Base-by-base conservation (phyloP, 2,888 invertebrate species). In the Escarpia spicata region DNA sequence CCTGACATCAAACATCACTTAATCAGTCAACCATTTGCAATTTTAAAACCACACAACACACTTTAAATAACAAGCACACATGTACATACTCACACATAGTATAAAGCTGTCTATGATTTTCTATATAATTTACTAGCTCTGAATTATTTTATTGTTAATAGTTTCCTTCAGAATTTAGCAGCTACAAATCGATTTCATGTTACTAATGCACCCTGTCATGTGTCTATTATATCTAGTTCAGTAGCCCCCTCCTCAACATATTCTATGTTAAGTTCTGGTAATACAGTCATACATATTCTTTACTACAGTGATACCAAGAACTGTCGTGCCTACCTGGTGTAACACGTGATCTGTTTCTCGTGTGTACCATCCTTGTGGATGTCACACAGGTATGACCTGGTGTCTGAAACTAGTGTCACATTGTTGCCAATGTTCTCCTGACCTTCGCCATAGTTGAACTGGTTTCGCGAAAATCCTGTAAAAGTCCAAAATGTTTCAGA, bases 331-430 rank as follows among this genome's bases (percentile, higher is more conserved):
- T 45, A 91, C 91, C 52, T 45, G 52, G 95, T 95, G 92, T 95
- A 95, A 92, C 95, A 95, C 93, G 94, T 94, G 93, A 95, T 94
- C 93, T 95, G 95, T 26, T 91, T 93, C 92, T 95, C 95, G 15
- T 94, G 94, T 92, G 94, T 94, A 15, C 95, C 95, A 93, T 95
- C 95, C 91, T 93, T 94, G 93, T 95, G 95, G 9, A 95, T 94
- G 1, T 93, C 93, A 93, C 96, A 96, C 31, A 93, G 93, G 92
- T 93, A 94, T 26, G 93, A 93, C 10, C 93, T 93, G 31, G 94
- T 94, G 9, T 91, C 93, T 0, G 95, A 94, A 26, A 94, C 93
- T 31, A 95, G 93, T 90, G 94, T 92, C 12, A 96, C 95, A 92
- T 92, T 93, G 93, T 95, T 95, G 6, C 95, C 95, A n/a, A 95